Evolutionary conservation across 2,113 vertebrate genomes (phyloP).

Genomic region (Clarias magur): DNA sequence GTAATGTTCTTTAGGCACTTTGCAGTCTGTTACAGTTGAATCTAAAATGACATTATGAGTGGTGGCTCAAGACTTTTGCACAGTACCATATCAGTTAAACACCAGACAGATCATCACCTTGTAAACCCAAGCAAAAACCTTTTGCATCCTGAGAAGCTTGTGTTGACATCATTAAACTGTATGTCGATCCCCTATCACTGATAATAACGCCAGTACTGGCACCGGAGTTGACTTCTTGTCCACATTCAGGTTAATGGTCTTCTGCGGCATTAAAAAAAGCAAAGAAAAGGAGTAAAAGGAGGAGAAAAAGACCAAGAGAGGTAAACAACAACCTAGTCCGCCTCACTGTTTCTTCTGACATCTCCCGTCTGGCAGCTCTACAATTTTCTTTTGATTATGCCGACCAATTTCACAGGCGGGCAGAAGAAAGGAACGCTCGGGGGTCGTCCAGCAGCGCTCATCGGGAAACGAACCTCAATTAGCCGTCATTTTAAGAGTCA

Average conservation of each 20-base stretch:
- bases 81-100: background rate
- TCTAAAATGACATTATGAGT: no score
- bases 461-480: slow-evolving; percentile 68
- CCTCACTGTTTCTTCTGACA: slow-evolving; percentile 63
- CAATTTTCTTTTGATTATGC: slow-evolving; percentile 85
- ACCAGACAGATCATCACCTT: slow-evolving; percentile 8
- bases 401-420: slow-evolving; percentile 69
- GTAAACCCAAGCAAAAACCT: background rate
- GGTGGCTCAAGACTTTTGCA: no score
- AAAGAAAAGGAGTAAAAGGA: slow-evolving; percentile 18
- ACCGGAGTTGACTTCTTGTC: background rate
- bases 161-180: background rate
- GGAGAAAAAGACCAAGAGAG: slow-evolving; percentile 40
- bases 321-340: slow-evolving; percentile 56
- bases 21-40: no score
- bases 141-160: background rate
- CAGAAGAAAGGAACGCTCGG: slow-evolving; percentile 64
- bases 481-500: slow-evolving; percentile 68
- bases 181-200: slow-evolving; percentile 10
- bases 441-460: slow-evolving; percentile 75
- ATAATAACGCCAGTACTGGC: slow-evolving; percentile 16
- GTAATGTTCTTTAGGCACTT: no score
- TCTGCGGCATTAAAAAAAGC: slow-evolving; percentile 7
- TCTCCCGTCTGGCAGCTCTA: slow-evolving; percentile 71
- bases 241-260: slow-evolving; percentile 30